Conservation (phyloP, 2,113 vertebrate species). For the Plectropomus leopardus region DNA sequence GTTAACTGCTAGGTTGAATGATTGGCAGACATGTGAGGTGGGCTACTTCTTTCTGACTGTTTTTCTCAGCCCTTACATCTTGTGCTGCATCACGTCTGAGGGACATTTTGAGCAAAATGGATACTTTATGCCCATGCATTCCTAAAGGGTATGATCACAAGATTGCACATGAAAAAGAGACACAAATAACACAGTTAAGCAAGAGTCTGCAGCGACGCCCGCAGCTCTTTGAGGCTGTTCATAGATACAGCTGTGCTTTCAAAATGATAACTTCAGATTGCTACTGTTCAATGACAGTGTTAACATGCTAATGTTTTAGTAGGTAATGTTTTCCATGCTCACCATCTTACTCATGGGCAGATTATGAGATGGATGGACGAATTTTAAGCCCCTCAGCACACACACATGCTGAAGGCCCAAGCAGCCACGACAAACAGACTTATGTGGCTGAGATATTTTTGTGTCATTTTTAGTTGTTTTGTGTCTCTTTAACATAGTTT, state of each 20-base stretch:
- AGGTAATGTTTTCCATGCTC: neutral
- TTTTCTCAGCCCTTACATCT: neutral
- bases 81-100: too few relatives aligned
- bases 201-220: neutral
- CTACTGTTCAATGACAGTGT: neutral
- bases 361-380: too few relatives aligned
- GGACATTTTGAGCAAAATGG: neutral
- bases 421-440: too few relatives aligned
- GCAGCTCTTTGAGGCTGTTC: neutral
- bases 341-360: neutral
- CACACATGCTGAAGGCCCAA: too few relatives aligned
- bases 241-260: neutral
- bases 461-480: too few relatives aligned
- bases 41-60: too few relatives aligned
- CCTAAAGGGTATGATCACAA: neutral
- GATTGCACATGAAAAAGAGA: neutral
- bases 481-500: too few relatives aligned
- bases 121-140: neutral
- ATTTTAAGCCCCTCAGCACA: too few relatives aligned
- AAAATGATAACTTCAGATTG: neutral
- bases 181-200: neutral
- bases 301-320: neutral
- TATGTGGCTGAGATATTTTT: too few relatives aligned
- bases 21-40: slow-evolving; percentile 32
- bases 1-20: slow-evolving; percentile 23